Conservation (phyloP, 2,888 invertebrate species). For the Athalia cordata region DNA sequence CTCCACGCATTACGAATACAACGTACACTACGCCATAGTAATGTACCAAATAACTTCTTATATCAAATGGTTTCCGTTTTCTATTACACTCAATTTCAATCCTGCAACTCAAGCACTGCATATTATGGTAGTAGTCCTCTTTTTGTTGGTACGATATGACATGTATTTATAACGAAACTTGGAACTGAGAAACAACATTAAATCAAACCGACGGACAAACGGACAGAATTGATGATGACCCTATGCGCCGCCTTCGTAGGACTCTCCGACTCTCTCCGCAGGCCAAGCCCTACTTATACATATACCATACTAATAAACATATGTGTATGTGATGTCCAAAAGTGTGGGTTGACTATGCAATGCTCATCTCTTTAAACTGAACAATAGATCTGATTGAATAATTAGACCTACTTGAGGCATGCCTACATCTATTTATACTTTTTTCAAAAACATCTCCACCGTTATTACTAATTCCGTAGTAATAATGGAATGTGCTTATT, state of each 20-base stretch:
- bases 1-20: too few species aligned
- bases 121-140: not conserved
- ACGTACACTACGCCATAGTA: too few species aligned
- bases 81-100: too few species aligned
- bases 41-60: not conserved
- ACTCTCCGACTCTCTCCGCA: slow-evolving; percentile 5
- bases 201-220: slow-evolving; percentile 42
- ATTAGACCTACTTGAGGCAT: slow-evolving; percentile 55
- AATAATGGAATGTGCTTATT: too few species aligned
- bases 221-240: slow-evolving; percentile 44
- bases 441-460: slow-evolving; percentile 8
- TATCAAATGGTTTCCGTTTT: not conserved
- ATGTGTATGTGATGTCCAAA: slow-evolving; percentile 4
- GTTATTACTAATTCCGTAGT: not conserved
- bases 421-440: slow-evolving; percentile 48
- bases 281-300: slow-evolving; percentile 44
- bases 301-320: slow-evolving; percentile 10
- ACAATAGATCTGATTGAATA: slow-evolving; percentile 47
- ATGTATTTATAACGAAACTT: not conserved
- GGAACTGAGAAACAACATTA: slow-evolving; percentile 15
- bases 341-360: slow-evolving; percentile 40
- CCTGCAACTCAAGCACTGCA: too few species aligned
- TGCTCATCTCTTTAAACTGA: slow-evolving; percentile 36
- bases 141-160: not conserved
- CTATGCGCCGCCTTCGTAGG: slow-evolving; percentile 39